These are phyloP conservation scores for Megaceryle maxima DNA, from an alignment of 2,113 vertebrate species.

Conservation along the genomic window DNA sequence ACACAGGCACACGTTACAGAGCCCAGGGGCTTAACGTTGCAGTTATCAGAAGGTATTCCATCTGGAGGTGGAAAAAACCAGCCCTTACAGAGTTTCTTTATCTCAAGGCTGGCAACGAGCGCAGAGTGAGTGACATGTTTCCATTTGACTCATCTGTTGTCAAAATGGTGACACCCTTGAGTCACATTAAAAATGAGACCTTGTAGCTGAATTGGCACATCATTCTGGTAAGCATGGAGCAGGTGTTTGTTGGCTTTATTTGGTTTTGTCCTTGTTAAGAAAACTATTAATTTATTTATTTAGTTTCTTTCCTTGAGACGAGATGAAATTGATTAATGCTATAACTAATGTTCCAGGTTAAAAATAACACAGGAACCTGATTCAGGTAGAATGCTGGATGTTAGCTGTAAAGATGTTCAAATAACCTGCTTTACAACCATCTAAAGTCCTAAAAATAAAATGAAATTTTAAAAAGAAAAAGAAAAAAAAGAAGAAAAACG, in stretches of 20 bases:
- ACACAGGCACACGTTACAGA: neutral
- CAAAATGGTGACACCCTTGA: conserved; percentile 39
- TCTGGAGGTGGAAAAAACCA: neutral
- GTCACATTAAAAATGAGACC: neutral
- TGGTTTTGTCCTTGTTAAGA: neutral
- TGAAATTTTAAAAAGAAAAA: neutral
- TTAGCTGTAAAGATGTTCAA: neutral
- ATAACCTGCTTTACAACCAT: neutral
- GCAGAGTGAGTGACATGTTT: neutral
- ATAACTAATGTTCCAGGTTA: neutral
- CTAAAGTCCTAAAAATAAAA: conserved; percentile 13
- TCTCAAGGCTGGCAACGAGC: neutral
- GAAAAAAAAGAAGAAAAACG: neutral
- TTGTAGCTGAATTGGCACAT: neutral
- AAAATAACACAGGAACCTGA: neutral
- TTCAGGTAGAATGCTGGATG: neutral
- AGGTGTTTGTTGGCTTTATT: neutral
- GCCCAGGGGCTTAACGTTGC: neutral
- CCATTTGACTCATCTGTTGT: conserved; percentile 51
- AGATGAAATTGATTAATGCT: neutral
- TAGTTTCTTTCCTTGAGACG: neutral
- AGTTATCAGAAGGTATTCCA: neutral
- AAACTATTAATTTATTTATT: neutral
- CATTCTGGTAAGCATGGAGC: neutral
- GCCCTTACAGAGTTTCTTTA: neutral